These are phyloP conservation scores for Menura novaehollandiae DNA, from an alignment of 2,113 vertebrate genomes.

Conservation along the genomic window DNA sequence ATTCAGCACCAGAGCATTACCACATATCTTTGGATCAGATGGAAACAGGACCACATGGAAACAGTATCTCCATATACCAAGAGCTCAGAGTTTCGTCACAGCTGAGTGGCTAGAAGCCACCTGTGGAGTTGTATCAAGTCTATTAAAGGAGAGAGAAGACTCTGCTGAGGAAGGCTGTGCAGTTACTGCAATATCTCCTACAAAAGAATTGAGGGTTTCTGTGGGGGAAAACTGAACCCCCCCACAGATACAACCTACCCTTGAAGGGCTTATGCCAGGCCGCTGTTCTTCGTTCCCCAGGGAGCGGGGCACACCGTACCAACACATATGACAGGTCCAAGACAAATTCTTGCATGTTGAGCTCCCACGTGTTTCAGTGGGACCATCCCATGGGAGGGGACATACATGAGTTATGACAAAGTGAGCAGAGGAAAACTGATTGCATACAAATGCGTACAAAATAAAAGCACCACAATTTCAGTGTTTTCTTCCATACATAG, in stretches of 20 bases:
- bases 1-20: not conserved
- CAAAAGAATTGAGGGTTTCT: not conserved
- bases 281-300: not conserved
- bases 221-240: not conserved
- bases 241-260: not conserved
- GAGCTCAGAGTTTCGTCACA: not conserved
- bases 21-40: fast-evolving
- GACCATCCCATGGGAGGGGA: not conserved
- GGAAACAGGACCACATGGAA: not conserved
- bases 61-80: not conserved
- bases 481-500: fast-evolving
- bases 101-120: not conserved
- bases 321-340: not conserved
- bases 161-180: not conserved
- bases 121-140: not conserved
- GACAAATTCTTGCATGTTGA: not conserved
- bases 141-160: not conserved
- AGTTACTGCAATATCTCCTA: not conserved
- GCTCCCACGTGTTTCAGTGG: not conserved
- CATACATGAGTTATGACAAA: not conserved
- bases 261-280: fast-evolving
- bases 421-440: not conserved
- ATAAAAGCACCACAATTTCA: not conserved
- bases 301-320: not conserved
- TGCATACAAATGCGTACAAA: not conserved